Evolutionary conservation across 2,888 invertebrate species (phyloP).

Genomic region (Sialis lutaria): DNA sequence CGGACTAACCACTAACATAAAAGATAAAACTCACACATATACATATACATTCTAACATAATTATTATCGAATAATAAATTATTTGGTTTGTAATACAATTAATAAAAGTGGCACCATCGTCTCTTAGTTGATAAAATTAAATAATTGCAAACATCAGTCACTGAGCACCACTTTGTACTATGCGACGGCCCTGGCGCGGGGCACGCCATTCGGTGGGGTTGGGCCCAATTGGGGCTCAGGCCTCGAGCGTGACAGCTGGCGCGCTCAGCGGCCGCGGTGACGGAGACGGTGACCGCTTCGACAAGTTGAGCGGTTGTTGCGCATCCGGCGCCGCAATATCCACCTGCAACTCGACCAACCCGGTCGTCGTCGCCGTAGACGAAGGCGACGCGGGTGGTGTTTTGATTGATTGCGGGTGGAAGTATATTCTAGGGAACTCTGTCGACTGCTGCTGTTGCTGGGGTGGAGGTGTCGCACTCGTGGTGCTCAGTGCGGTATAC

Average conservation of each 20-base stretch:
- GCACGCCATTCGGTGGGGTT: background rate
- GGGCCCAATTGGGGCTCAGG: constrained; percentile 18
- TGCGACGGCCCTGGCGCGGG: constrained; percentile 2
- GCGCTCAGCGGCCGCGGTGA: constrained; percentile 43
- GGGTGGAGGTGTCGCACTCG: constrained; percentile 19
- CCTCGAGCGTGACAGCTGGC: constrained; percentile 26
- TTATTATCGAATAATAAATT: constrained; percentile 24
- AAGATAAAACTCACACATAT: constrained; percentile 6
- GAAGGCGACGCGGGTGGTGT: constrained; percentile 25
- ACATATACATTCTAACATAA: constrained; percentile 2
- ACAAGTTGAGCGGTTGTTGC: constrained; percentile 73
- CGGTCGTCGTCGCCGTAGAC: constrained; percentile 21
- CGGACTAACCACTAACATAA: background rate
- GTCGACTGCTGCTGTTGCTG: constrained; percentile 24
- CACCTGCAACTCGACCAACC: constrained; percentile 61
- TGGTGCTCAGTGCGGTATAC: constrained; percentile 27
- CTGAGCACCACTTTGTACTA: constrained; percentile 1
- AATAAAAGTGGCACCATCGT: constrained; percentile 22
- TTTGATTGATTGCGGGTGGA: constrained; percentile 20
- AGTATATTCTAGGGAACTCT: constrained; percentile 15
- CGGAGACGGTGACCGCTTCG: constrained; percentile 66
- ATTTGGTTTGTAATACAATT: constrained; percentile 30
- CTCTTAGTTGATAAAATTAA: constrained; percentile 2
- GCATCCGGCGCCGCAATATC: constrained; percentile 52
- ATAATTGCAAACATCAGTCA: constrained; percentile 1